Evolutionary conservation across 1,140 invertebrate species (phyloP), one percentile per base, ranked within the genome.

Genomic region (Sesamia nonagrioides): DNA sequence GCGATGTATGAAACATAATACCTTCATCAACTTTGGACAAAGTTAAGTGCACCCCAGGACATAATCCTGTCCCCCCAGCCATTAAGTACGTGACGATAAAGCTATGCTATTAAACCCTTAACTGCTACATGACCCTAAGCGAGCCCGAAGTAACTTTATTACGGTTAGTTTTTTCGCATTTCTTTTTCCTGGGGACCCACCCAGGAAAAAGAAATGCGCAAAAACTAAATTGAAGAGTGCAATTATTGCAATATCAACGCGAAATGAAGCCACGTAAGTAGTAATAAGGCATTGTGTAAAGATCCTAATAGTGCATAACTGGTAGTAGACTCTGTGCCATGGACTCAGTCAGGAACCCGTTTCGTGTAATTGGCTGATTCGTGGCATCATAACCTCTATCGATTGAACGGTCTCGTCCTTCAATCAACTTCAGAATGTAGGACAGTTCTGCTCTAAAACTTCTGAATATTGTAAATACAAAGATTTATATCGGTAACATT

Each of bases 271-370:
- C 63, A 68, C 63, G 42, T 68, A 68, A 68, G 63, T 68, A 68
- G 63, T 42, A 68, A 68, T 68, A 68, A 68, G 40, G 63, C 42
- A 68, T 68, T 68, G 63, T 68, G 42, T 68, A 42, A 68, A 68
- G 63, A 68, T 68, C 40, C 42, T 68, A 68, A 68, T 68, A 68
- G 50, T 68, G 63, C 63, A 68, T 68, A 68, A 68, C 40, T 68
- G 63, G 63, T 50, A 42, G 63, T 63, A 63, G 60, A 63, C 35
- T 63, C 15, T 63, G 60, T 42, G 60, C 60, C 60, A 42, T 50
- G 40, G 35, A 68, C 13, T 0, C 37, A 66, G 63, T 40, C 40
- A 45, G 63, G 17, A 68, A 68, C 63, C 42, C 63, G 63, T 68
- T 66, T 45, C 63, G 18, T 66, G n/a, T 15, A 68, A 18, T 17